Conservation (phyloP, 2,888 invertebrate species). For the Tenthredo scrophulariae region DNA sequence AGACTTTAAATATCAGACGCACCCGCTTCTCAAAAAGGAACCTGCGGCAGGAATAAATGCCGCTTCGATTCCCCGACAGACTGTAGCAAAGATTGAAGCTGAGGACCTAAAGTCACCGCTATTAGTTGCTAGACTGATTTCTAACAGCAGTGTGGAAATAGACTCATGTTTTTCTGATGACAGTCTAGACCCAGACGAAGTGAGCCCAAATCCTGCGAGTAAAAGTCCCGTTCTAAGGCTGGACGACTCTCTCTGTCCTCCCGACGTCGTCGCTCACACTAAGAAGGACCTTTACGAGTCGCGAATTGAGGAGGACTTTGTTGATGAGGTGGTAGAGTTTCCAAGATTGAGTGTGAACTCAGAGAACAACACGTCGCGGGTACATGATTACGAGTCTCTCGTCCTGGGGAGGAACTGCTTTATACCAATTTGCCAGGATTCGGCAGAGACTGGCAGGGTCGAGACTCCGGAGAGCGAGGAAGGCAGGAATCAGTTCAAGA, state of each 20-base stretch:
- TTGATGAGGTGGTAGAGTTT: conserved; percentile 63
- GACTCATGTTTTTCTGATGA: conserved; percentile 71
- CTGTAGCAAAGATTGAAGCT: neutral
- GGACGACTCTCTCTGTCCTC: conserved; percentile 64
- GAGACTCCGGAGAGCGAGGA: conserved; percentile 36
- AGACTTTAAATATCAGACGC: neutral
- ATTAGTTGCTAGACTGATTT: conserved; percentile 54
- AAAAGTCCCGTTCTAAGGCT: neutral
- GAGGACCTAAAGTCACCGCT: conserved; percentile 50
- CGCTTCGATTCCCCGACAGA: neutral
- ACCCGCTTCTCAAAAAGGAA: neutral
- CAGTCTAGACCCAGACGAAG: conserved; percentile 65
- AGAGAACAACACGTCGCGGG: conserved; percentile 38
- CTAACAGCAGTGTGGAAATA: conserved; percentile 56
- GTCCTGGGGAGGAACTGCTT: conserved; percentile 61
- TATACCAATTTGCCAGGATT: conserved; percentile 19
- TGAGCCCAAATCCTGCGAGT: conserved; percentile 49
- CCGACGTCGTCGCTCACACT: conserved; percentile 71
- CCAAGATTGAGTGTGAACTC: conserved; percentile 59
- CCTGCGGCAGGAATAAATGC: neutral
- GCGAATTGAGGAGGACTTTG: conserved; percentile 60
- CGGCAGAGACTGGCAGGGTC: neutral
- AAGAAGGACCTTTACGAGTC: conserved; percentile 61
- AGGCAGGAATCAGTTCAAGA: conserved; percentile 55
- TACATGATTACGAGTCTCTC: conserved; percentile 65